Evolutionary conservation across 2,113 vertebrate genomes (phyloP), one percentile per base, ranked within the genome.

Genomic region (Clarias macrocephalus): DNA sequence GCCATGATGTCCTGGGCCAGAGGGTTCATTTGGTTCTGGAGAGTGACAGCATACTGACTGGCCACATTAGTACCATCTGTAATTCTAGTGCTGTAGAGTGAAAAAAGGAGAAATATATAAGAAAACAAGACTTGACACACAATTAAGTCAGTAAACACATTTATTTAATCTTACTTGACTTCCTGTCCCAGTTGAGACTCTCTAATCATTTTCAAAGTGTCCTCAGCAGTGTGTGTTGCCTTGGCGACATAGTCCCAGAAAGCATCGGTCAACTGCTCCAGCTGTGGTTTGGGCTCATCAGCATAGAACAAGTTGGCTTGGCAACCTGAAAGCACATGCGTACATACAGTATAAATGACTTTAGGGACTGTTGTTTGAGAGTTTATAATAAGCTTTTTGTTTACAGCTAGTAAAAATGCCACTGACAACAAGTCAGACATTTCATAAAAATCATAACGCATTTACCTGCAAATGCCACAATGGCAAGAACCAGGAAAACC

Each of bases 391-490:
- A 25, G 21, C 25, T 28, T 13, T 77, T 1, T 56, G 73, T n/a
- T n/a, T n/a, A 77, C 4, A 54, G 52, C 4, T 7, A 15, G 19
- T 81, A 62, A 25, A n/a, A 76, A 75, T 54, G 75, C 23, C 28
- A 42, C 18, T 79, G 5, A 48, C 23, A 65, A 48, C 15, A 63
- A 42, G 18, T 37, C 11, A 25, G 9, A 15, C 11, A 37, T 25
- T 11, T 68, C 9, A 68, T 70, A 19, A 30, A 65, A 56, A 81
- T 16, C 23, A 16, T 9, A 54, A 63, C 70, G 19, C 5, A 90
- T 90, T 92, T 89, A 95, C 94, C 93, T 91, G 94, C 94, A 79
- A 95, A 84, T 18, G 93, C 85, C 30, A 91, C 91, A 66, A 94
- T 0, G 9, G 92, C 85, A 0, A 94, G 87, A 0, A 95, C 70